These are phyloP conservation scores for cat (Felis catus) DNA, from an alignment of 2,113 vertebrate species.

Conservation along the genomic window DNA sequence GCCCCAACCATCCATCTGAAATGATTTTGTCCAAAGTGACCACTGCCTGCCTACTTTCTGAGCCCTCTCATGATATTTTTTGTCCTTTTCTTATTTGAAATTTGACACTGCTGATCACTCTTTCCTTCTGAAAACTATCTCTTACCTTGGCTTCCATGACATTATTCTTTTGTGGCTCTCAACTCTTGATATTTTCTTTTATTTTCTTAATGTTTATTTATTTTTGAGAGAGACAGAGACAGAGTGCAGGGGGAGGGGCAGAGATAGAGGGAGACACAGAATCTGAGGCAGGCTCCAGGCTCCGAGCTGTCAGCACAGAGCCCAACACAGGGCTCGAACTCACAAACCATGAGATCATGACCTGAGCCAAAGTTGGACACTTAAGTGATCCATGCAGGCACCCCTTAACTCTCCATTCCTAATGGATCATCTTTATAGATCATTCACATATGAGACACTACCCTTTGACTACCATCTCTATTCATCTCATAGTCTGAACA, in stretches of 20 bases:
- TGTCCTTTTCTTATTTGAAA: constrained; percentile 4
- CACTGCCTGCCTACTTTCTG: constrained; percentile 7
- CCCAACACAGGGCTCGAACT: no score
- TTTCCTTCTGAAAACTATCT: constrained; percentile 23
- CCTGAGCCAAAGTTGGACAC: no score
- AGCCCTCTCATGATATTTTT: constrained; percentile 9
- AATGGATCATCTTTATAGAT: neutral
- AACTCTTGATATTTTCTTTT: neutral
- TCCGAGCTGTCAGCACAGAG: no score
- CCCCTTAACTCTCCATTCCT: neutral
- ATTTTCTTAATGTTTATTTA: no score
- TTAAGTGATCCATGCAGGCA: no score
- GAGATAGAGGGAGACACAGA: no score
- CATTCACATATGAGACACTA: neutral
- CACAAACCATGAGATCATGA: no score
- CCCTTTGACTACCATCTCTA: neutral
- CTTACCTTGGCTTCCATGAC: neutral
- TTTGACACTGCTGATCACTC: neutral
- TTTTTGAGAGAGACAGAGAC: no score
- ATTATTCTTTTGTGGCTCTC: neutral
- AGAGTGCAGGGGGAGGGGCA: no score
- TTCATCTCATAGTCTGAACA: neutral
- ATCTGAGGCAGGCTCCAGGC: no score
- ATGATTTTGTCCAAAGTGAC: constrained; percentile 28
- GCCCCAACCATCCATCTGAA: neutral